These are phyloP conservation scores for Dastarcus helophoroides DNA, from an alignment of 2,888 invertebrate genomes.

Conservation along the genomic window DNA sequence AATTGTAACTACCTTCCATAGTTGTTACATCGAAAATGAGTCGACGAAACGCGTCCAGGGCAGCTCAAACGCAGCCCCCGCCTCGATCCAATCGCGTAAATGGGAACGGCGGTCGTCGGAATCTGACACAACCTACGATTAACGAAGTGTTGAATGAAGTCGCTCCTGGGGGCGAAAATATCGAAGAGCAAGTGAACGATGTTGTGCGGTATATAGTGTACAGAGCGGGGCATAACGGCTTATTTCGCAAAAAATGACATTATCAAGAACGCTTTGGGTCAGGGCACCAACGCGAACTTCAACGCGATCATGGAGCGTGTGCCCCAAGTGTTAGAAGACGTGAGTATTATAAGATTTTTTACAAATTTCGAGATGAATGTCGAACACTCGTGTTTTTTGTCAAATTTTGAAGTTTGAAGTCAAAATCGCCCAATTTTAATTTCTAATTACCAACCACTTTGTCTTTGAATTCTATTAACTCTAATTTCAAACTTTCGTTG, in stretches of 20 bases:
- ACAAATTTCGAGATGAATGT: neutral
- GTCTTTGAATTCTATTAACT: too few species aligned
- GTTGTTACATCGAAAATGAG: too few species aligned
- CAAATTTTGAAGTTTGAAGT: too few species aligned
- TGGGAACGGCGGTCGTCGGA: too few species aligned
- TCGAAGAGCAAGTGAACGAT: constrained; percentile 19
- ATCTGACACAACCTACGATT: constrained; percentile 9
- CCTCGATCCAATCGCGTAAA: too few species aligned
- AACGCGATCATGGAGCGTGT: constrained; percentile 19
- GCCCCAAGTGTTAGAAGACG: constrained; percentile 18
- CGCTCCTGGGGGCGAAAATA: neutral
- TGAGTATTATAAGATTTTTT: constrained; percentile 10
- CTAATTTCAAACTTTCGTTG: too few species aligned
- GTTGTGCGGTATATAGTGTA: constrained; percentile 23
- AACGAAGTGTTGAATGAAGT: constrained; percentile 5
- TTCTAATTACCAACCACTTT: too few species aligned
- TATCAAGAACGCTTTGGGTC: constrained; percentile 18
- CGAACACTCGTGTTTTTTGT: too few species aligned
- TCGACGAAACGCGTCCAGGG: too few species aligned
- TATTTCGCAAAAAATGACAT: constrained; percentile 20
- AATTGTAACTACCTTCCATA: too few species aligned
- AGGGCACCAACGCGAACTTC: constrained; percentile 16
- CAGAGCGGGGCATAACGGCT: constrained; percentile 18
- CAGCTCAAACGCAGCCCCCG: too few species aligned
- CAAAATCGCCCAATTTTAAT: too few species aligned